Evolutionary conservation across 2,888 invertebrate genomes (phyloP), one percentile per base, ranked within the genome.

Genomic region (Girardia tigrina): DNA sequence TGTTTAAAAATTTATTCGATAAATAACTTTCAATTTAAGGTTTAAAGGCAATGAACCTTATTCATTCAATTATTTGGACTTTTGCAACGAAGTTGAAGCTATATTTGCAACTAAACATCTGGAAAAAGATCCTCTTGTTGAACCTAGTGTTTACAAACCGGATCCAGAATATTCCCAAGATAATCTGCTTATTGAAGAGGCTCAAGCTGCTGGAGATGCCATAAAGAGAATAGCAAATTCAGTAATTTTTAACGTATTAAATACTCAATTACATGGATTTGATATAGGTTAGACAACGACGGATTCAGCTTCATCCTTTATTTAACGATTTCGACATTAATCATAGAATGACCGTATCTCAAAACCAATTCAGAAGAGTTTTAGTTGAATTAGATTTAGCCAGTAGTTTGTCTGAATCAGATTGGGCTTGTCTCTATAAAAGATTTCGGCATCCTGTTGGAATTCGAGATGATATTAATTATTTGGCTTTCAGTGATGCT

Each of bases 321-420:
- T 84, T 84, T 78, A 79, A 82, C 78, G 84, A 84, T 78, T 84
- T 81, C 78, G 84, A 84, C 77, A 80, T 80, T 0, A n/a, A 84
- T 0, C 81, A 82, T 73, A 79, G 84, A n/a, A 79, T 84, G 29
- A 81, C 81, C 12, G 82, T 84, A 77, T 82, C 81, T 75, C 81
- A 82, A 76, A 71, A 79, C 28, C 84, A 82, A 78, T 84, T 84
- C 79, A 78, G 81, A 1, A 80, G 84, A 14, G 82, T 82, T 4
- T 80, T 84, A 16, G 80, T 80, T n/a, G 76, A 79, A 26, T 78
- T 84, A 71, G 84, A 84, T 0, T 79, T 84, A 14, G 82, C 81
- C 36, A 80, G 80, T 77, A 77, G 82, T 20, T 81, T 83, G 20
- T 80, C 78, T 27, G 82, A 83, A 76, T 79, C 80, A 56, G 83